Conservation (phyloP, 2,797 vertebrate genomes). For the Bovichtus diacanthus region DNA sequence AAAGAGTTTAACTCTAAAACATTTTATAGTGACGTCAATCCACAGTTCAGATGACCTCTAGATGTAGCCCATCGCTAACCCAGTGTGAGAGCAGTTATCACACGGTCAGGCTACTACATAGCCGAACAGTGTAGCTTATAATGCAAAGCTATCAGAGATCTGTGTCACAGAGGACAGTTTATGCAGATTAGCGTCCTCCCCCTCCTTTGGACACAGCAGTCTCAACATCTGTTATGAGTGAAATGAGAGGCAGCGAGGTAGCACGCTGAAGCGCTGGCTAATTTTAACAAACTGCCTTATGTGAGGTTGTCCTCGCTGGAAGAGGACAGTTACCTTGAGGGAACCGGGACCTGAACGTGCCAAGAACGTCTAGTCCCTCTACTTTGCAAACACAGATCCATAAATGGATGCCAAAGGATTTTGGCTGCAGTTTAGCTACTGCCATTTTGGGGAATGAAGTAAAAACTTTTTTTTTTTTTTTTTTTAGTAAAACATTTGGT, state of each 20-base stretch:
- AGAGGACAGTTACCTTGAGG: conserved; percentile 36
- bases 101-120: conserved; percentile 40
- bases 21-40: conserved; percentile 32
- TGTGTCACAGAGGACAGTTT: conserved; percentile 56
- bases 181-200: conserved; percentile 54
- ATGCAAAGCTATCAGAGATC: conserved; percentile 42
- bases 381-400: conserved; percentile 48
- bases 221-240: conserved; percentile 67
- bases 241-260: conserved; percentile 42
- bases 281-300: conserved; percentile 30
- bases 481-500: background rate
- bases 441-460: background rate
- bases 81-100: conserved; percentile 48
- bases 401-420: conserved; percentile 42
- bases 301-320: conserved; percentile 35
- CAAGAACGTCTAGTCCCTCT: conserved; percentile 30
- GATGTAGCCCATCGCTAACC: conserved; percentile 43
- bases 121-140: conserved; percentile 46
- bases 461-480: too few relatives aligned
- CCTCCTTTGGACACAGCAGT: conserved; percentile 19
- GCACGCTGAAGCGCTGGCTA: conserved; percentile 3
- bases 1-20: background rate
- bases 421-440: conserved; percentile 3
- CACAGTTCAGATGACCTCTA: conserved; percentile 55
- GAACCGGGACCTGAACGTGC: conserved; percentile 22